A percentile compares a stretch with the other conserved stretches of the same genome.
Conservation (phyloP, 2,888 invertebrate species). For the Masnerella sp. region DNA sequence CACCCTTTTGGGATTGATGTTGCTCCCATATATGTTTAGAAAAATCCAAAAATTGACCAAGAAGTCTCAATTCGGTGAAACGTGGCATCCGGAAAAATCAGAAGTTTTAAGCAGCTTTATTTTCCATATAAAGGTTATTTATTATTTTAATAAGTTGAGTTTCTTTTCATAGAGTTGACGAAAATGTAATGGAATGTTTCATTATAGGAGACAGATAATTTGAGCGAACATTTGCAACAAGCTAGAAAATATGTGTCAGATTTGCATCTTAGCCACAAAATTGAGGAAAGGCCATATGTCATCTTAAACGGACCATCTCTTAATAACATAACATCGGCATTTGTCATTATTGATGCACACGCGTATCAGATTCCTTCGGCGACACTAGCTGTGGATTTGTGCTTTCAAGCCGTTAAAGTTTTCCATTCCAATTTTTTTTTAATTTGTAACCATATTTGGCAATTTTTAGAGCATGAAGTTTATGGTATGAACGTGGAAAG, state of each 20-base stretch:
- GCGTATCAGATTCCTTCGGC: conserved; percentile 20
- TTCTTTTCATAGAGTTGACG: too few species aligned
- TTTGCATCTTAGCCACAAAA: conserved; percentile 28
- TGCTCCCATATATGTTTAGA: conserved; percentile 2
- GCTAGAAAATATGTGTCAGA: not conserved
- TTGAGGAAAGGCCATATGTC: conserved; percentile 36
- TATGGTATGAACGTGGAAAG: conserved; percentile 17
- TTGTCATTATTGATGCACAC: conserved; percentile 21
- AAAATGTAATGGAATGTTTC: too few species aligned
- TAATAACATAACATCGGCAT: conserved; percentile 25
- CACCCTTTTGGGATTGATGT: conserved; percentile 1
- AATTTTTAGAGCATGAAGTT: conserved; percentile 36
- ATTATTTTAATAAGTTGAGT: conserved; percentile 1
- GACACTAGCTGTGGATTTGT: conserved; percentile 39
- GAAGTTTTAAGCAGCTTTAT: conserved; percentile 8
- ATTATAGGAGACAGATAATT: conserved; percentile 38
- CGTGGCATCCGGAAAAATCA: conserved; percentile 7
- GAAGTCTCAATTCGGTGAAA: conserved; percentile 1
- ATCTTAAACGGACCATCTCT: conserved; percentile 43
- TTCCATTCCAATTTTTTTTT: conserved; percentile 12
- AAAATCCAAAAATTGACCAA: conserved; percentile 9
- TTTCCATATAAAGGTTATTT: conserved; percentile 6
- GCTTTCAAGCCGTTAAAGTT: conserved; percentile 39
- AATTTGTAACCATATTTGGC: conserved; percentile 43
- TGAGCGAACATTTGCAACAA: conserved; percentile 11